A percentile compares a stretch with the other conserved stretches of the same genome.
Evolutionary conservation across 2,888 invertebrate genomes (phyloP).

Genomic region (Teleogryllus oceanicus): DNA sequence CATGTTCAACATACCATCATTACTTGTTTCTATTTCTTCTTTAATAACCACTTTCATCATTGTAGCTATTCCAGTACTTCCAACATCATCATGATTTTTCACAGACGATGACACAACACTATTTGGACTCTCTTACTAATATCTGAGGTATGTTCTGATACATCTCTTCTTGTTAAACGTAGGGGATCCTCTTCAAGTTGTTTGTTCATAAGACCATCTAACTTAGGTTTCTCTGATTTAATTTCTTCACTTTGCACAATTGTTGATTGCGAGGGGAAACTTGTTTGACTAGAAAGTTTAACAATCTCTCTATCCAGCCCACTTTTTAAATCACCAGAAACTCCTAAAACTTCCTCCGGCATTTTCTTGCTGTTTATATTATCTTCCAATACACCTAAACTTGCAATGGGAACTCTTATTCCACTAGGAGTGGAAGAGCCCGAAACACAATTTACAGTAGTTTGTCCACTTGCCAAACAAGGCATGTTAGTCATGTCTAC

Average conservation of each 20-base stretch:
- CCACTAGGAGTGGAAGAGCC: conserved; percentile 21
- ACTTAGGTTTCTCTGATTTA: background rate
- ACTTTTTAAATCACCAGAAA: background rate
- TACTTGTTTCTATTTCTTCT: conserved; percentile 35
- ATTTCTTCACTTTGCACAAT: conserved; percentile 11
- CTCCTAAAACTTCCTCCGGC: conserved; percentile 19
- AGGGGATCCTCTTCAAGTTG: conserved; percentile 31
- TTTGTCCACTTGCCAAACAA: too few relatives aligned
- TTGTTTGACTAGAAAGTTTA: conserved; percentile 4
- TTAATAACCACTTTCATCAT: conserved; percentile 33
- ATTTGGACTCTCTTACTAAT: background rate
- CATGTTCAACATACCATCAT: conserved; percentile 29
- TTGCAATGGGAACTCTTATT: conserved; percentile 28
- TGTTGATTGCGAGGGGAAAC: background rate
- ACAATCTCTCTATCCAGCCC: background rate
- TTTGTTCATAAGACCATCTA: conserved; percentile 19
- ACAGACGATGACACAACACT: background rate
- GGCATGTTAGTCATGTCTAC: too few relatives aligned
- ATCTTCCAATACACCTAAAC: conserved; percentile 23
- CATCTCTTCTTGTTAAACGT: background rate
- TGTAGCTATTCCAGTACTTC: background rate
- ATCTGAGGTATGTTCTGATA: background rate
- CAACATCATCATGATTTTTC: background rate
- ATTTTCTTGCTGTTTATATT: conserved; percentile 20
- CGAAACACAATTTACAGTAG: background rate